A percentile compares a stretch with the other conserved stretches of the same genome.
Conservation (phyloP, 2,888 invertebrate species). For the Tupiocoris notatus region DNA sequence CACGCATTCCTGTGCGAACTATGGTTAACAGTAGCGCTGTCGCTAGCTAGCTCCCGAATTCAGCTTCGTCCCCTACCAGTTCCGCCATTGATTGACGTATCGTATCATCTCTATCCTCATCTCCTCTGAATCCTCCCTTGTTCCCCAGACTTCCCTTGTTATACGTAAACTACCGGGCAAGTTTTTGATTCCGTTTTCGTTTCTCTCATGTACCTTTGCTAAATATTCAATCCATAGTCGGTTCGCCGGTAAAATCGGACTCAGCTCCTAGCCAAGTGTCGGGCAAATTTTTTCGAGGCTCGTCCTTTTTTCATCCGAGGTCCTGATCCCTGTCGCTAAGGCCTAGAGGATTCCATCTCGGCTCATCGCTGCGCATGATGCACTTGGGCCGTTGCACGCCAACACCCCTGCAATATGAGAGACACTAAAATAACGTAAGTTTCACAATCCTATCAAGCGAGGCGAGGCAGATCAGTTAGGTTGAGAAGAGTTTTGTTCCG, state of each 20-base stretch:
- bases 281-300: not conserved
- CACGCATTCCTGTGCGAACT: too few species aligned
- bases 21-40: not conserved
- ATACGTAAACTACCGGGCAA: not conserved
- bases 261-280: not conserved
- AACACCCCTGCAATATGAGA: constrained; percentile 39
- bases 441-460: not conserved
- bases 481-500: not conserved
- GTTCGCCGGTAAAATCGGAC: not conserved
- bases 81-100: constrained; percentile 50
- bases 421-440: constrained; percentile 47
- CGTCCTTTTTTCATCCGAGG: not conserved
- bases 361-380: constrained; percentile 24
- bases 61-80: not conserved
- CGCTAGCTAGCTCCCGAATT: not conserved
- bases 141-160: not conserved
- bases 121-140: not conserved
- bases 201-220: too few species aligned
- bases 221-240: too few species aligned
- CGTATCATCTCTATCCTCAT: constrained; percentile 6
- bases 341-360: constrained; percentile 4
- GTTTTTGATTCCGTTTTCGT: not conserved
- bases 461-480: not conserved
- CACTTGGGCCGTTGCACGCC: constrained; percentile 5
- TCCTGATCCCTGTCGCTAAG: not conserved